Conservation (phyloP, 1,140 invertebrate genomes). For the Lasioglossum albipes region DNA sequence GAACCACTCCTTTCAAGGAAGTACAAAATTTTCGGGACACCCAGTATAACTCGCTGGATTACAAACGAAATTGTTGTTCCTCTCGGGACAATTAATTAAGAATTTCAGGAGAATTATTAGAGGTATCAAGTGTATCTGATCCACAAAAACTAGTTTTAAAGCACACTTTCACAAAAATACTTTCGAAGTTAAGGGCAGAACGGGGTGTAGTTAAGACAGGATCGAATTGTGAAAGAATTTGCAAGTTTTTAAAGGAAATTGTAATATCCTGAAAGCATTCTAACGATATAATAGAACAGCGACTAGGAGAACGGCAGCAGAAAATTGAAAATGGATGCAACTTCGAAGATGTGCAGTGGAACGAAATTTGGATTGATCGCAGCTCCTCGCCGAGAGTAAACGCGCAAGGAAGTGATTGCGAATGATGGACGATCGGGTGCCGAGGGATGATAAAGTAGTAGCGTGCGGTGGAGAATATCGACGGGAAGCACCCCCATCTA, state of each 20-base stretch:
- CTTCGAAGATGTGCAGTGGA: slow-evolving; percentile 30
- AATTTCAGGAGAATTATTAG: too few relatives aligned
- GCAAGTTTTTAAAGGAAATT: background rate
- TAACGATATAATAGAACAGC: background rate
- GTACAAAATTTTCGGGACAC: too few relatives aligned
- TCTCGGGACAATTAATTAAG: too few relatives aligned
- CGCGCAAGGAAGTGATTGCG: slow-evolving; percentile 74
- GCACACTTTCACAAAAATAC: too few relatives aligned
- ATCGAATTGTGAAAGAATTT: background rate
- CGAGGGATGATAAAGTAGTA: slow-evolving; percentile 72
- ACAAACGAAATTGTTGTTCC: too few relatives aligned
- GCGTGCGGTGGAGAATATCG: slow-evolving; percentile 69
- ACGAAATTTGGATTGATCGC: slow-evolving; percentile 64
- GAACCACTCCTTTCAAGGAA: too few relatives aligned
- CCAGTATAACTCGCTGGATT: too few relatives aligned
- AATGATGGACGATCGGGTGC: slow-evolving; percentile 73
- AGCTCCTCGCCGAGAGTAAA: slow-evolving; percentile 58
- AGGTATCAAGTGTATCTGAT: too few relatives aligned
- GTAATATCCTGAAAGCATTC: background rate
- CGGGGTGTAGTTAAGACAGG: too few relatives aligned
- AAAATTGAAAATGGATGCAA: slow-evolving; percentile 40
- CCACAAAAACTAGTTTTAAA: too few relatives aligned
- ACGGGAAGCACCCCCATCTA: slow-evolving; percentile 71
- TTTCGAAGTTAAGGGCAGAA: too few relatives aligned
- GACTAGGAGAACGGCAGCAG: background rate